These are phyloP conservation scores for Platorchestia sp. DNA, from an alignment of 1,140 invertebrate species.

Conservation along the genomic window DNA sequence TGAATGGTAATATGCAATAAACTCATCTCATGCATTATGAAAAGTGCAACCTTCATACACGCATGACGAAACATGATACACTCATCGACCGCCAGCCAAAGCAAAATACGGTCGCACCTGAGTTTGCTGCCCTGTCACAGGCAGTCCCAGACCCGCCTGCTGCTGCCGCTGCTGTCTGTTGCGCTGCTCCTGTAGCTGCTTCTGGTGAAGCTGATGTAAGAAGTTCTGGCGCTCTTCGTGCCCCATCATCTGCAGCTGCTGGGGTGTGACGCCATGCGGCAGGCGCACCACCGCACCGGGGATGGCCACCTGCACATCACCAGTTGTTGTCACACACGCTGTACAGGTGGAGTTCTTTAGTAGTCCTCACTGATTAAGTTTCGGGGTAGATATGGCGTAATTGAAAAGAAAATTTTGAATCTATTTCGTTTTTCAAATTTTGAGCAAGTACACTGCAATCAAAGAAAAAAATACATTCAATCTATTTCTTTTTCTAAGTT, in stretches of 20 bases:
- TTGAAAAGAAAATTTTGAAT: no score
- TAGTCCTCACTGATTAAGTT: neutral
- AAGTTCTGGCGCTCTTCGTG: slow-evolving; percentile 62
- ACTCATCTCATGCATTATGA: no score
- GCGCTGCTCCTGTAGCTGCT: slow-evolving; percentile 62
- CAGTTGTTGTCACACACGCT: neutral
- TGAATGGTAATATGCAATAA: no score
- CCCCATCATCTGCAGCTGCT: slow-evolving; percentile 65
- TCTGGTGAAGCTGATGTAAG: slow-evolving; percentile 62
- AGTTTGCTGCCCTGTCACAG: slow-evolving; percentile 75
- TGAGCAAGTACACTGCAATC: no score
- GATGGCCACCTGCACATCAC: slow-evolving; percentile 60
- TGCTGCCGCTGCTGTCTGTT: slow-evolving; percentile 63
- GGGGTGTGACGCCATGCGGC: slow-evolving; percentile 63
- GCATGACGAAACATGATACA: no score
- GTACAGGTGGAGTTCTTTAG: no score
- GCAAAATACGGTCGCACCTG: slow-evolving; percentile 26
- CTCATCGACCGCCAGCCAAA: no score
- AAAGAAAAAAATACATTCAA: no score
- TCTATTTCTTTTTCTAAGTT: no score
- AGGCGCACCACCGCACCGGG: slow-evolving; percentile 65
- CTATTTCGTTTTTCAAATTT: no score
- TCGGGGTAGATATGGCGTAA: no score
- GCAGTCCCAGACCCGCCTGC: slow-evolving; percentile 73
- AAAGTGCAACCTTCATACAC: no score